phyloP scores from a whole-genome alignment of 2,113 vertebrate genomes.

The Bos taurus region ARS-UCD2.0 NC_037337.1:99395001-99395500 shows the following conservation, averaged over 20 bases:
- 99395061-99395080: conserved; percentile 72
- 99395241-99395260: background rate
- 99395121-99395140: conserved; percentile 52
- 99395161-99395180: background rate
- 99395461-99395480: conserved; percentile 82
- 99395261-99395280: background rate
- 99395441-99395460: conserved; percentile 78
- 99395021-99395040: conserved; percentile 70
- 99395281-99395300: background rate
- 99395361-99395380: background rate
- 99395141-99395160: conserved; percentile 59
- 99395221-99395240: background rate
- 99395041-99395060: conserved; percentile 61
- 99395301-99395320: background rate
- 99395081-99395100: conserved; percentile 61
- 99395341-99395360: background rate
- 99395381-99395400: background rate
- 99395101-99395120: conserved; percentile 47
- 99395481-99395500: conserved; percentile 84
- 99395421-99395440: conserved; percentile 86
- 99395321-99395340: background rate
- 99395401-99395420: conserved; percentile 73
- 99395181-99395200: background rate
- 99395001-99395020: conserved; percentile 77
- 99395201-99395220: background rate